phyloP scores from a whole-genome alignment of 1,140 invertebrate genomes.

The Papilio helenus region DNA sequence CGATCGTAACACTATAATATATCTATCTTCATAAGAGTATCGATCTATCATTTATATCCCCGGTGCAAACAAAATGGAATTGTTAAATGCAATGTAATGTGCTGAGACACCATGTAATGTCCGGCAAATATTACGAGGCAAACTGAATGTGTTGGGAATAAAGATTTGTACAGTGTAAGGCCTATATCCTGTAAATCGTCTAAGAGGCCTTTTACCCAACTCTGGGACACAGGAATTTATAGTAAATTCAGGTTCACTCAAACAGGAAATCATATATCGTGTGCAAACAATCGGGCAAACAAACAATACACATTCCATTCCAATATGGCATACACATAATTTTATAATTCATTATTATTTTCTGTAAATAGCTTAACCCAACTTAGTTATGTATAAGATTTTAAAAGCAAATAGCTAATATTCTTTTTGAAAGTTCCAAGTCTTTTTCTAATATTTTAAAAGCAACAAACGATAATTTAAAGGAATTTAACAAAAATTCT shows the following conservation, averaged over 20 bases:
- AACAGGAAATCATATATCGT: slow-evolving; percentile 20
- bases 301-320: neutral
- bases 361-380: neutral
- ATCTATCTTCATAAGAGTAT: neutral
- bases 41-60: slow-evolving; percentile 39
- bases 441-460: too few relatives aligned
- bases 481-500: too few relatives aligned
- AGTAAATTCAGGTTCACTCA: neutral
- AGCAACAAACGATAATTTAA: too few relatives aligned
- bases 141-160: neutral
- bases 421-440: too few relatives aligned
- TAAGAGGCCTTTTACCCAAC: neutral
- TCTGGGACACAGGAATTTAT: neutral
- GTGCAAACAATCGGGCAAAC: slow-evolving; percentile 10
- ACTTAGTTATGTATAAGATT: neutral
- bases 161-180: slow-evolving; percentile 5
- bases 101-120: neutral
- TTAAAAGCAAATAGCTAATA: neutral
- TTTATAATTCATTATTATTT: neutral
- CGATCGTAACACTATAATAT: neutral
- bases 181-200: neutral
- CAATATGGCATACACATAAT: neutral
- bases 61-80: neutral
- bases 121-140: neutral
- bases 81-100: slow-evolving; percentile 9